Evolutionary conservation across 2,113 vertebrate species (phyloP).

Genomic region (Ariopsis seemanni): DNA sequence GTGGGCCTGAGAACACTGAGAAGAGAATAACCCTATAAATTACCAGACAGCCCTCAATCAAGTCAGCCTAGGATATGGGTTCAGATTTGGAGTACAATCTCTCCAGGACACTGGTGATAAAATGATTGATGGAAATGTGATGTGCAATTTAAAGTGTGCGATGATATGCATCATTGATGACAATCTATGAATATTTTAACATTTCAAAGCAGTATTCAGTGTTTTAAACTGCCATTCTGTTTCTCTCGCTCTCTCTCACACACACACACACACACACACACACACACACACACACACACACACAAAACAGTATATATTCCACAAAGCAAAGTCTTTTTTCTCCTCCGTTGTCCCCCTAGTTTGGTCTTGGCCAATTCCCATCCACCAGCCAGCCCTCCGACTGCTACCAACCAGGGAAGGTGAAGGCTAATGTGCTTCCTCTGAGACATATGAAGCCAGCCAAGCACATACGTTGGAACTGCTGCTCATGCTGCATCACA

Average conservation of each 20-base stretch:
- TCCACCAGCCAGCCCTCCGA: not conserved
- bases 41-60: not conserved
- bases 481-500: not conserved
- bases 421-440: not conserved
- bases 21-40: not conserved
- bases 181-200: not conserved
- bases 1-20: not conserved
- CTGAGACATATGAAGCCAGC: not conserved
- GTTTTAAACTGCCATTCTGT: not conserved
- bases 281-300: no score
- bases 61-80: conserved; percentile 1
- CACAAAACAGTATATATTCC: no score
- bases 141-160: conserved; percentile 15
- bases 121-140: conserved; percentile 22
- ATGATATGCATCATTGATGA: not conserved
- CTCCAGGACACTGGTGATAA: not conserved
- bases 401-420: not conserved
- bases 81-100: conserved; percentile 8
- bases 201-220: not conserved
- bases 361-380: not conserved
- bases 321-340: no score
- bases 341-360: not conserved
- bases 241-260: no score
- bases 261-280: no score
- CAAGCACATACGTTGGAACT: not conserved